These are phyloP conservation scores for Catamblyrhynchus diadema DNA, from an alignment of 2,797 vertebrate genomes.

Conservation along the genomic window DNA sequence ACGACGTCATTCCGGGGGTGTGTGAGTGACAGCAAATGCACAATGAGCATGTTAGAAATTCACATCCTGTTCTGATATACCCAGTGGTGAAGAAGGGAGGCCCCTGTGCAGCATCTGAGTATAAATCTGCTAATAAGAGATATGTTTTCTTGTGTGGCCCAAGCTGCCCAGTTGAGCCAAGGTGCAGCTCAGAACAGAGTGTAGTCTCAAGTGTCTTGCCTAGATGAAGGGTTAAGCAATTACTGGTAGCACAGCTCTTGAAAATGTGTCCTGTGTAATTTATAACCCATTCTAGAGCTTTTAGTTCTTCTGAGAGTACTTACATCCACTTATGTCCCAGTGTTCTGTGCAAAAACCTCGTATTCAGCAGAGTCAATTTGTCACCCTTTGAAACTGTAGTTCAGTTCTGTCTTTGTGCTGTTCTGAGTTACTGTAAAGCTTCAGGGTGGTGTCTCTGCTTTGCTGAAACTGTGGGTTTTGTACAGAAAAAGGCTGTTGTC, in stretches of 20 bases:
- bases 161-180: neutral
- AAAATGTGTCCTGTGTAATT: constrained; percentile 13
- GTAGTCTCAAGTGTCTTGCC: neutral
- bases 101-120: neutral
- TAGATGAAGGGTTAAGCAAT: neutral
- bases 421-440: constrained; percentile 2
- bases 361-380: constrained; percentile 25
- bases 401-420: constrained; percentile 10
- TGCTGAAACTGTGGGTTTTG: constrained; percentile 7
- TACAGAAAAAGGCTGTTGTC: constrained; percentile 13
- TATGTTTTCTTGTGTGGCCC: neutral
- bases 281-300: constrained; percentile 33
- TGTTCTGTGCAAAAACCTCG: neutral
- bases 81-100: neutral
- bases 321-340: constrained; percentile 25
- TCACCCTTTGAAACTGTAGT: constrained; percentile 27
- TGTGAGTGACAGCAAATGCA: neutral
- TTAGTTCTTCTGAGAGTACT: constrained; percentile 43
- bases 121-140: neutral
- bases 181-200: neutral
- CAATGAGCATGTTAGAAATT: neutral
- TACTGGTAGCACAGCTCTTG: neutral
- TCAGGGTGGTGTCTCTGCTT: neutral
- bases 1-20: constrained; percentile 13
- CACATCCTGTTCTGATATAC: neutral